phyloP scores from a whole-genome alignment of 2,797 vertebrate genomes.

The Myotis vivesi region DNA sequence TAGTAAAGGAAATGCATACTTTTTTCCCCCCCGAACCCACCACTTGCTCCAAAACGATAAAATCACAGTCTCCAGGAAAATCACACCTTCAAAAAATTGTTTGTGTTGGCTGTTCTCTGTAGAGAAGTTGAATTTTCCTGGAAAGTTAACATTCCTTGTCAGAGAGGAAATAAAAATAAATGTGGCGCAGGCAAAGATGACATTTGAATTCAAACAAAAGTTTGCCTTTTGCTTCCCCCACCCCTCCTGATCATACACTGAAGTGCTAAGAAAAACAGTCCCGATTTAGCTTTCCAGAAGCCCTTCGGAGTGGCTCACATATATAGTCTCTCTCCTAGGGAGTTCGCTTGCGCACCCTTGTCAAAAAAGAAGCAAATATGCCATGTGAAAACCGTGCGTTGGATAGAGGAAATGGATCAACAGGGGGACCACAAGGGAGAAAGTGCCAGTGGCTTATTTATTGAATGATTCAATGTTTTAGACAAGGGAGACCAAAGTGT shows the following conservation, averaged over 20 bases:
- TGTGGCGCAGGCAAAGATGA: slow-evolving; percentile 63
- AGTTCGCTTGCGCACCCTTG: slow-evolving; percentile 33
- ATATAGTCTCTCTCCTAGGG: background rate
- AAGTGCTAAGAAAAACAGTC: slow-evolving; percentile 71
- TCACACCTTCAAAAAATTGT: slow-evolving; percentile 75
- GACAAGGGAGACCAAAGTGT: background rate
- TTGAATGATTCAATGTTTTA: slow-evolving; percentile 1
- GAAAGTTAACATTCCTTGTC: slow-evolving; percentile 75
- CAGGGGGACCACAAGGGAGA: background rate
- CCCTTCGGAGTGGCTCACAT: slow-evolving; percentile 26
- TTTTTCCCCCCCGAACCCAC: background rate
- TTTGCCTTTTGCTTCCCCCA: slow-evolving; percentile 68
- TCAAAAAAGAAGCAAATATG: slow-evolving; percentile 44
- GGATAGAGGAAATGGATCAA: background rate
- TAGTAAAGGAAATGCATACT: background rate
- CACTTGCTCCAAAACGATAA: slow-evolving; percentile 67
- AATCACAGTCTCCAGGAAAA: slow-evolving; percentile 72
- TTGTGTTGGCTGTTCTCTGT: slow-evolving; percentile 70
- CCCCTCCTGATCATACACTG: slow-evolving; percentile 17
- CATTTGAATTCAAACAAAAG: slow-evolving; percentile 77
- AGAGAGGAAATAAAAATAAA: slow-evolving; percentile 77
- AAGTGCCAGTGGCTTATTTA: slow-evolving; percentile 21
- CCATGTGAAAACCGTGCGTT: background rate
- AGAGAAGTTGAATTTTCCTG: slow-evolving; percentile 73
- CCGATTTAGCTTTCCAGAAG: slow-evolving; percentile 54